A percentile compares a stretch with the other conserved stretches of the same genome.
phyloP scores from a whole-genome alignment of 2,113 vertebrate species.

The Baryphthengus martii region DNA sequence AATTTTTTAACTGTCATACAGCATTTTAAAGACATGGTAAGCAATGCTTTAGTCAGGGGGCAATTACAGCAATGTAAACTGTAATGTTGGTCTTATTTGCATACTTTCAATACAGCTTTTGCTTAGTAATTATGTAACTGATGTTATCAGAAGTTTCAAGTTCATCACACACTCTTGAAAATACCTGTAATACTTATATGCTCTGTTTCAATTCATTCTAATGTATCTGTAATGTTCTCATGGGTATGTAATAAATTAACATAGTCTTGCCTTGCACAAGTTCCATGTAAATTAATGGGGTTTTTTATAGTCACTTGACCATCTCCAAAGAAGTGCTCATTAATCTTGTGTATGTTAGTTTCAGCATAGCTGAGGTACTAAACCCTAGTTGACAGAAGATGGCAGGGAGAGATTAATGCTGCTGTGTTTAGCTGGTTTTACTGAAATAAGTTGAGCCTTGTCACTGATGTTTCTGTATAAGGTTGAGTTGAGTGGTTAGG shows the following conservation, averaged over 20 bases:
- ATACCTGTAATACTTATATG: background rate
- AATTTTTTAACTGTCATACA: background rate
- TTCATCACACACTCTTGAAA: background rate
- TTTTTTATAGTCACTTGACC: background rate
- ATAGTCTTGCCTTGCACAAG: background rate
- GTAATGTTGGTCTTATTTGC: background rate
- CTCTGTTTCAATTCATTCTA: background rate
- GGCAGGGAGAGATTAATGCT: background rate
- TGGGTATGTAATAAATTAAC: background rate
- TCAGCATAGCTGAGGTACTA: background rate
- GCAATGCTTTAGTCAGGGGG: background rate
- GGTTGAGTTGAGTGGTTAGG: background rate
- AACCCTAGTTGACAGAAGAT: background rate
- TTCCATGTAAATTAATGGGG: background rate
- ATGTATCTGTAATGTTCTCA: background rate
- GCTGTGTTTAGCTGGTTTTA: background rate
- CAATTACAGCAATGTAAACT: background rate
- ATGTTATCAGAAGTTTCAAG: background rate
- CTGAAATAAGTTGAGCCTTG: background rate
- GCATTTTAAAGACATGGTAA: background rate
- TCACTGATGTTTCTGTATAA: background rate
- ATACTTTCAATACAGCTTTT: background rate
- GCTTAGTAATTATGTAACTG: background rate
- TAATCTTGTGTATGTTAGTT: background rate
- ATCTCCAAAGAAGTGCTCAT: background rate